Conservation (phyloP, 2,888 invertebrate genomes). For the Antheraea assamensis region DNA sequence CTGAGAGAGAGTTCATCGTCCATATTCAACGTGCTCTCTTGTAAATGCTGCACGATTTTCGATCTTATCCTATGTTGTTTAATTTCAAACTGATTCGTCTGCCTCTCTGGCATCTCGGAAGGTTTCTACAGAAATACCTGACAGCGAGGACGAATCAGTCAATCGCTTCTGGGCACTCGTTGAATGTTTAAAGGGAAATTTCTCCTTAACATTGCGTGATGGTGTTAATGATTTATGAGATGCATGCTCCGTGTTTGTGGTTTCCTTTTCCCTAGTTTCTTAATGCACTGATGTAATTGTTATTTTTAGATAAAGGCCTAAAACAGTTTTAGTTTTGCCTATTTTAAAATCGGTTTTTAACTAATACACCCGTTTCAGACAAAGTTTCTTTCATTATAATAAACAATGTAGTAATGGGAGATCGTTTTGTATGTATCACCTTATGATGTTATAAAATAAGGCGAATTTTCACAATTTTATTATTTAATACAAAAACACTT, state of each 20-base stretch:
- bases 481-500: no score
- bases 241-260: conserved; percentile 37
- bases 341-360: not conserved
- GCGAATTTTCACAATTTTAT: no score
- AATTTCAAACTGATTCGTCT: conserved; percentile 31
- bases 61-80: conserved; percentile 30
- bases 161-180: conserved; percentile 45
- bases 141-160: conserved; percentile 42
- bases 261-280: conserved; percentile 30
- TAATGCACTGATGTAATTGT: conserved; percentile 3
- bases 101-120: conserved; percentile 23
- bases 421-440: not conserved
- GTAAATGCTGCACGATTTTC: conserved; percentile 26
- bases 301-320: not conserved
- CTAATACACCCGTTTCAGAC: not conserved
- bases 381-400: not conserved
- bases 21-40: conserved; percentile 42
- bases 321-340: not conserved
- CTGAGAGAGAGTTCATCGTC: conserved; percentile 63
- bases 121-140: conserved; percentile 50
- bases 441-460: not conserved
- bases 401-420: not conserved
- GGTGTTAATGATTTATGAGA: conserved; percentile 31
- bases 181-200: conserved; percentile 59
- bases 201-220: conserved; percentile 36